Evolutionary conservation across 2,888 invertebrate species (phyloP).

Genomic region (Gortyna flavago): DNA sequence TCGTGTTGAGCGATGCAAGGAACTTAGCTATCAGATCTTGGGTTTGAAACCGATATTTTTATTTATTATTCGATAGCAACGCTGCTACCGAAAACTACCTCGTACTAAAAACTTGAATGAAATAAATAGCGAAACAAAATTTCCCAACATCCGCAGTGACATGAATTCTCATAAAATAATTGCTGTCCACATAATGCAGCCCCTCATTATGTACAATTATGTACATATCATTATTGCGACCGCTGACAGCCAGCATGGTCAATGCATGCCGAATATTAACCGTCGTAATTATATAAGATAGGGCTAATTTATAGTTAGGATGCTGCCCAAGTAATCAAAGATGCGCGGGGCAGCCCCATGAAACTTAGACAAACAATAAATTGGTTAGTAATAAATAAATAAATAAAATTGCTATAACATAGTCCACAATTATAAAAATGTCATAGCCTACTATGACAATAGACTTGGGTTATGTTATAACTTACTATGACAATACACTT

Average conservation of each 20-base stretch:
- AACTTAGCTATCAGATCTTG: too few species aligned
- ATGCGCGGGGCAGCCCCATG: not conserved
- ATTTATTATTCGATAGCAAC: not conserved
- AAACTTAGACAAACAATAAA: too few species aligned
- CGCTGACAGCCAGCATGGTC: conserved; percentile 56
- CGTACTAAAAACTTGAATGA: not conserved
- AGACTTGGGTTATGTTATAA: too few species aligned
- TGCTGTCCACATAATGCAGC: conserved; percentile 45
- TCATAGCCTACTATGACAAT: too few species aligned
- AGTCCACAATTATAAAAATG: too few species aligned
- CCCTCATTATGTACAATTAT: conserved; percentile 64
- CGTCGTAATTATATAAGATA: conserved; percentile 61
- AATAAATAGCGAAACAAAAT: conserved; percentile 22
- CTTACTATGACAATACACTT: too few species aligned
- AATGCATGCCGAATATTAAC: conserved; percentile 62
- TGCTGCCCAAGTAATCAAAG: conserved; percentile 39
- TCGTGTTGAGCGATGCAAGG: not conserved
- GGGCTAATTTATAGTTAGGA: conserved; percentile 60
- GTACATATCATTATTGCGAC: conserved; percentile 59
- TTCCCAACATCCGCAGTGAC: conserved; percentile 45
- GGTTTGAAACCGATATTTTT: too few species aligned
- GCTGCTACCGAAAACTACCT: not conserved
- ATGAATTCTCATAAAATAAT: conserved; percentile 57
- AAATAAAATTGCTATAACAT: not conserved
- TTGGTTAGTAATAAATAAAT: too few species aligned